Percentiles rank a stretch among this genome's conserved stretches.
phyloP scores from a whole-genome alignment of 2,113 vertebrate species.

The Pachypanchax playfairii region DNA sequence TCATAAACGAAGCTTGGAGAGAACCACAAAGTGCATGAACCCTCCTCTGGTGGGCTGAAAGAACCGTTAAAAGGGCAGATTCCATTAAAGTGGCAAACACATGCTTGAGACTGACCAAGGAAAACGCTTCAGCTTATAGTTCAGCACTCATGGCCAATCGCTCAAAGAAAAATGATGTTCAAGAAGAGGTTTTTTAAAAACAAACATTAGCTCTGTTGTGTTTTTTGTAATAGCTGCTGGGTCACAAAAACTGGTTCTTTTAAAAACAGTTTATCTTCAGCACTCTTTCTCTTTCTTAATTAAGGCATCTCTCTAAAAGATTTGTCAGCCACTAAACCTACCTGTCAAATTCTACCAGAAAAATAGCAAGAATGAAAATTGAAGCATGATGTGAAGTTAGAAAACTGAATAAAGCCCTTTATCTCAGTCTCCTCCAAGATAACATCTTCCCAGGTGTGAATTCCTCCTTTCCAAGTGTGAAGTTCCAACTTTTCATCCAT shows the following conservation, averaged over 20 bases:
- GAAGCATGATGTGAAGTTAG: neutral
- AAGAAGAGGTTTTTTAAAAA: neutral
- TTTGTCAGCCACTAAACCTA: neutral
- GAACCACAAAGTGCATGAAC: slow-evolving; percentile 24
- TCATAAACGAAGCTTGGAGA: slow-evolving; percentile 17
- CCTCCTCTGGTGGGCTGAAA: slow-evolving; percentile 34
- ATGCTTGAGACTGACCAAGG: slow-evolving; percentile 16
- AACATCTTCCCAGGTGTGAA: slow-evolving; percentile 15
- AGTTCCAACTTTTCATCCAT: slow-evolving; percentile 6
- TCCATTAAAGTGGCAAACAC: slow-evolving; percentile 38
- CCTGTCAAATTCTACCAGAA: neutral
- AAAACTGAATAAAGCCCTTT: slow-evolving; percentile 14
- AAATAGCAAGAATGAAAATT: neutral
- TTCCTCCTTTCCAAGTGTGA: slow-evolving; percentile 2
- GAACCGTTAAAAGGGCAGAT: slow-evolving; percentile 43
- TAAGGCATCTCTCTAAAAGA: neutral
- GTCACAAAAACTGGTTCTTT: neutral
- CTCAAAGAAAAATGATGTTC: slow-evolving; percentile 5
- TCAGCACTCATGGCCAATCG: slow-evolving; percentile 21
- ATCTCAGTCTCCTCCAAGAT: slow-evolving; percentile 2
- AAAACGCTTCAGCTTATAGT: slow-evolving; percentile 19
- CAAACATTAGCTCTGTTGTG: neutral
- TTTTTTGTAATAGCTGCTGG: slow-evolving; percentile 8
- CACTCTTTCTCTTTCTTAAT: neutral
- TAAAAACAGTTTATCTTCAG: neutral